A percentile compares a stretch with the other conserved stretches of the same genome.
These are phyloP conservation scores for Drosophila kurseongensis DNA, from an alignment of 1,140 invertebrate genomes.

Conservation along the genomic window DNA sequence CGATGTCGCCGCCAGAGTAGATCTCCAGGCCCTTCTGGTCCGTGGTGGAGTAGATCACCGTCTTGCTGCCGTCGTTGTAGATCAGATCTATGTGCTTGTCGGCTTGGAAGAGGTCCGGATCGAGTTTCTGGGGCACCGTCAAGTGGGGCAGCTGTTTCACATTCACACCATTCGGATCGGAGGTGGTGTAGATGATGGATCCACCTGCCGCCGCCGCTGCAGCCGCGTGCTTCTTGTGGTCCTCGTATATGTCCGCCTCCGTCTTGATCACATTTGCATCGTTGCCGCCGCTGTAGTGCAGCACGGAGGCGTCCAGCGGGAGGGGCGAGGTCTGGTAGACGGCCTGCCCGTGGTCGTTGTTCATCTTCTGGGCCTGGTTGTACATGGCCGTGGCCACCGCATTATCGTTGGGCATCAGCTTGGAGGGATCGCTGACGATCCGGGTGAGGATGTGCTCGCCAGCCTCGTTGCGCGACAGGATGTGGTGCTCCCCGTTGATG, in stretches of 20 bases:
- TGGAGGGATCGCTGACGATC: constrained; percentile 84
- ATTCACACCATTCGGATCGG: constrained; percentile 85
- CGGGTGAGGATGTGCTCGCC: constrained; percentile 84
- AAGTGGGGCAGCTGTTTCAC: constrained; percentile 86
- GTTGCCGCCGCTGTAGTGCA: constrained; percentile 75
- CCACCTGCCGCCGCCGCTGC: constrained; percentile 57
- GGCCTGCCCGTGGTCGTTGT: constrained; percentile 71
- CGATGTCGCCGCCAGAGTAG: constrained; percentile 85
- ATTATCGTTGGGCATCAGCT: constrained; percentile 81
- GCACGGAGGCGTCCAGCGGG: constrained; percentile 76
- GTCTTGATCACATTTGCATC: constrained; percentile 75
- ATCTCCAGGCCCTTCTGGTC: constrained; percentile 85
- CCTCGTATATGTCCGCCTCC: constrained; percentile 81
- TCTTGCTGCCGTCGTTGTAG: constrained; percentile 92
- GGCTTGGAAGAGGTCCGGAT: constrained; percentile 75
- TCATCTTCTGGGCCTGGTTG: constrained; percentile 81
- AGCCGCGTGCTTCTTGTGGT: constrained; percentile 78
- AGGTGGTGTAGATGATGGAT: constrained; percentile 83
- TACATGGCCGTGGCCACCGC: constrained; percentile 83
- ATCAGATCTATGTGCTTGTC: constrained; percentile 89
- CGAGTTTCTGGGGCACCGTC: constrained; percentile 82
- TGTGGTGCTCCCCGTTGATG: constrained; percentile 84
- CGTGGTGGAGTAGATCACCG: constrained; percentile 91
- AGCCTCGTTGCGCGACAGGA: constrained; percentile 83
- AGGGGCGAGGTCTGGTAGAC: constrained; percentile 81